These are phyloP conservation scores for Luffia ferchaultella DNA, from an alignment of 2,888 invertebrate species.

Conservation along the genomic window DNA sequence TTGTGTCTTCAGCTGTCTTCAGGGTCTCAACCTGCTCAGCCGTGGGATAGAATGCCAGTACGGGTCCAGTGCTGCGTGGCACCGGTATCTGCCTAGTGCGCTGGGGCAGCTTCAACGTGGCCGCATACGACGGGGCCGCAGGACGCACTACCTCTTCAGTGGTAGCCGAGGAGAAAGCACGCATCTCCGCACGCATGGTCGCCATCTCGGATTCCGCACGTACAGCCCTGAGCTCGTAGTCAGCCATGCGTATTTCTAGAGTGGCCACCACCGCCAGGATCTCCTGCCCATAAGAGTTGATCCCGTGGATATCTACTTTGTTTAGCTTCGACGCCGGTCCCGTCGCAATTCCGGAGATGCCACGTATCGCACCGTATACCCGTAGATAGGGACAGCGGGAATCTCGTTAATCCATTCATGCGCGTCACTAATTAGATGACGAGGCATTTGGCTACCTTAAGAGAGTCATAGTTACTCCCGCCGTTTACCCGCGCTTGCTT, in stretches of 20 bases:
- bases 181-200: background rate
- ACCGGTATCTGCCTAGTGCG: background rate
- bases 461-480: slow-evolving; percentile 55
- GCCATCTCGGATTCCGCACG: too few relatives aligned
- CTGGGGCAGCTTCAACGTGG: background rate
- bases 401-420: slow-evolving; percentile 71
- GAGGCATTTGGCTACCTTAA: slow-evolving; percentile 63
- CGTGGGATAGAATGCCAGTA: background rate
- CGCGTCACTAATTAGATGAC: slow-evolving; percentile 70
- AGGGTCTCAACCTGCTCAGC: background rate
- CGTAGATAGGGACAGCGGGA: slow-evolving; percentile 27
- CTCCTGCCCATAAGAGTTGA: background rate
- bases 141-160: background rate
- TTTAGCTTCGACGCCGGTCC: background rate
- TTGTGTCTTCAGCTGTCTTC: background rate
- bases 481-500: slow-evolving; percentile 70
- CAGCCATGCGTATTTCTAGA: background rate
- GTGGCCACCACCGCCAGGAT: background rate
- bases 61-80: background rate
- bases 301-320: background rate
- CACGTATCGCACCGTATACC: background rate
- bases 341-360: background rate
- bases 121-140: background rate
- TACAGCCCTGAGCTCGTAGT: background rate
- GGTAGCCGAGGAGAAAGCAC: background rate